These are phyloP conservation scores for Lepidurus packardi DNA, from an alignment of 1,140 invertebrate species.

Conservation along the genomic window DNA sequence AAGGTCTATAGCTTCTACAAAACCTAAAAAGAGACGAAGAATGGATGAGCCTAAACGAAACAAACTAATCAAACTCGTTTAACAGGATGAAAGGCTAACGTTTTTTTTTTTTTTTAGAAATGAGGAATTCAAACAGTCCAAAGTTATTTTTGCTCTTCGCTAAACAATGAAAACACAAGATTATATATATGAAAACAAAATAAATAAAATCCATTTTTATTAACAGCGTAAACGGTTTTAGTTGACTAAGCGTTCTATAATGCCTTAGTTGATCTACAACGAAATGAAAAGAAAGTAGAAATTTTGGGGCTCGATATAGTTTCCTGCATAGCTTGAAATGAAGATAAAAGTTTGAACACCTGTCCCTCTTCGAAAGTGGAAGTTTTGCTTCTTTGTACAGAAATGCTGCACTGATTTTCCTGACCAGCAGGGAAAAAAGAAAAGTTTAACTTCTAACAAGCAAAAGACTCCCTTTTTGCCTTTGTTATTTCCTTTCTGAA, in stretches of 20 bases:
- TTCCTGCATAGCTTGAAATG: slow-evolving; percentile 7
- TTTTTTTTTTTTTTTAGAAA: too few species aligned
- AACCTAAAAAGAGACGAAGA: not conserved
- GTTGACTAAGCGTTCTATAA: slow-evolving; percentile 22
- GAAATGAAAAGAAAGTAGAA: not conserved
- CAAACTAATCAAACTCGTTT: not conserved
- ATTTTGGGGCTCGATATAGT: not conserved
- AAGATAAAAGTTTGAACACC: not conserved
- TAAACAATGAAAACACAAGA: too few species aligned
- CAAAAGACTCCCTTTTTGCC: not conserved
- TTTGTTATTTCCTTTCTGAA: not conserved
- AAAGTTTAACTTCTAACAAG: not conserved
- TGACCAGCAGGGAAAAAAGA: slow-evolving; percentile 15
- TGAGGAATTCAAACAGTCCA: too few species aligned
- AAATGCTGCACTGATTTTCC: slow-evolving; percentile 16
- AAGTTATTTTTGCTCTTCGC: too few species aligned
- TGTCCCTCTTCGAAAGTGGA: not conserved
- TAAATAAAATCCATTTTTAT: too few species aligned
- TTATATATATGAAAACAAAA: too few species aligned
- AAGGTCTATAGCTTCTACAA: not conserved
- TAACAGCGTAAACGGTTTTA: not conserved
- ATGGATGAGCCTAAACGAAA: not conserved
- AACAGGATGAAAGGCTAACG: not conserved
- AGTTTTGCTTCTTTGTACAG: not conserved
- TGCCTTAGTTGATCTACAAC: not conserved